These are phyloP conservation scores for Callopanchax toddi DNA, from an alignment of 2,113 vertebrate genomes.

Conservation along the genomic window DNA sequence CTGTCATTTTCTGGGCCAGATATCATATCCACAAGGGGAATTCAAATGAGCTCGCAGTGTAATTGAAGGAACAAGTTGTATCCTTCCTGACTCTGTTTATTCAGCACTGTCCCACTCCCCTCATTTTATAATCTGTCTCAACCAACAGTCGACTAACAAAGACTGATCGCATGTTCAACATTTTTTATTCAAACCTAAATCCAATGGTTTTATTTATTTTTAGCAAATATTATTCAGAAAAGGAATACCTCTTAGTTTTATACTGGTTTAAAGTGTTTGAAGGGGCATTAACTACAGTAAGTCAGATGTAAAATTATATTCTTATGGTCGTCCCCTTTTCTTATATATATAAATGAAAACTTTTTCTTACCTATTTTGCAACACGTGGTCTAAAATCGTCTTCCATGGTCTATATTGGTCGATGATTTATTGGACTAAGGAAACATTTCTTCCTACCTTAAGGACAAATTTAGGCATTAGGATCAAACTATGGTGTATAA, in stretches of 20 bases:
- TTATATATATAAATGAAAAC: too few relatives aligned
- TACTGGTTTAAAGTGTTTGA: too few relatives aligned
- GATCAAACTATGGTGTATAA: background rate
- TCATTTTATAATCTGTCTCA: conserved; percentile 2
- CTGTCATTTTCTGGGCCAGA: conserved; percentile 36
- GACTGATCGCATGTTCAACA: conserved; percentile 22
- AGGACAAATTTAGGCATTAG: background rate
- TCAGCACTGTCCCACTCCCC: conserved; percentile 37
- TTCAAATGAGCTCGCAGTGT: conserved; percentile 36
- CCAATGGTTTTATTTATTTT: conserved; percentile 52
- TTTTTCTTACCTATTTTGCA: too few relatives aligned
- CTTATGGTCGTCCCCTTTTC: too few relatives aligned
- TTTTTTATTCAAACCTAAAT: conserved; percentile 23
- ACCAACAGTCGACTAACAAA: conserved; percentile 15
- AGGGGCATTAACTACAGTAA: too few relatives aligned
- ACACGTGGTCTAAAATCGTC: background rate
- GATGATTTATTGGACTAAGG: conserved; percentile 18
- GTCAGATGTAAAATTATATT: too few relatives aligned
- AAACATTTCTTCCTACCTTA: conserved; percentile 31
- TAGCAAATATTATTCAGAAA: background rate
- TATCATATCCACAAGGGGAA: conserved; percentile 40
- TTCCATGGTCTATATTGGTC: too few relatives aligned
- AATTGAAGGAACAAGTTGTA: conserved; percentile 55
- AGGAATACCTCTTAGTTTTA: too few relatives aligned
- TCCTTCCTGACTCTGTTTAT: conserved; percentile 78